phyloP scores from a whole-genome alignment of 2,113 vertebrate species.

The Pteropus alecto region DNA sequence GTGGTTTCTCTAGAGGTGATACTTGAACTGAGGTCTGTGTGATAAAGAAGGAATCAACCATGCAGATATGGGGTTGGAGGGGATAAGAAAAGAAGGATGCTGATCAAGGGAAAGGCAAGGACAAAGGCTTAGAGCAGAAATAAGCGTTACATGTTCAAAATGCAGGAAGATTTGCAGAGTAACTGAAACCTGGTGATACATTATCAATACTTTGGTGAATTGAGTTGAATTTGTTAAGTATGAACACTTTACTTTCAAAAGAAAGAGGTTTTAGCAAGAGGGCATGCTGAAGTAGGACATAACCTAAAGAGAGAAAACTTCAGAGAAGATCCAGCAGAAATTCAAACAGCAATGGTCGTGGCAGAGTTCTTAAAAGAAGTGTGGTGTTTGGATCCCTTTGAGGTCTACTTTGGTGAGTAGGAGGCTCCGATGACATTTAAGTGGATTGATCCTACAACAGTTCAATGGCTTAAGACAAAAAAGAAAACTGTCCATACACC shows the following conservation, averaged over 20 bases:
- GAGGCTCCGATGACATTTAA: neutral
- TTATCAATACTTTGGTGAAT: neutral
- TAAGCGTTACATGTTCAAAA: neutral
- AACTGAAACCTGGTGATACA: neutral
- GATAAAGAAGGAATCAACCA: neutral
- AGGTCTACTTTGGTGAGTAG: neutral
- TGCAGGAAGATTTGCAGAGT: neutral
- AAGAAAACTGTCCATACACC: neutral
- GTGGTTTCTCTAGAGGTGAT: neutral
- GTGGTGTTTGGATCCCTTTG: neutral
- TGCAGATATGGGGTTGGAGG: neutral
- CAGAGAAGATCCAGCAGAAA: neutral
- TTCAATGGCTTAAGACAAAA: neutral
- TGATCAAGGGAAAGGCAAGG: neutral
- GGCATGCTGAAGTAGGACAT: neutral
- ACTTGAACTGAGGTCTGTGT: neutral
- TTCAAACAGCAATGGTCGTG: neutral
- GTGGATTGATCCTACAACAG: neutral
- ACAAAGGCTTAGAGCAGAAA: neutral
- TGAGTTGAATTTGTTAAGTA: neutral
- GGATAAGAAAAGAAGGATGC: accelerated
- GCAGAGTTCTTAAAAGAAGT: neutral
- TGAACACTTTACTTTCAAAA: constrained; percentile 19
- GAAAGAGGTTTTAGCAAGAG: neutral
- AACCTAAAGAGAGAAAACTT: neutral